Conservation (phyloP, 2,113 vertebrate species). For the Hystrix cristata region DNA sequence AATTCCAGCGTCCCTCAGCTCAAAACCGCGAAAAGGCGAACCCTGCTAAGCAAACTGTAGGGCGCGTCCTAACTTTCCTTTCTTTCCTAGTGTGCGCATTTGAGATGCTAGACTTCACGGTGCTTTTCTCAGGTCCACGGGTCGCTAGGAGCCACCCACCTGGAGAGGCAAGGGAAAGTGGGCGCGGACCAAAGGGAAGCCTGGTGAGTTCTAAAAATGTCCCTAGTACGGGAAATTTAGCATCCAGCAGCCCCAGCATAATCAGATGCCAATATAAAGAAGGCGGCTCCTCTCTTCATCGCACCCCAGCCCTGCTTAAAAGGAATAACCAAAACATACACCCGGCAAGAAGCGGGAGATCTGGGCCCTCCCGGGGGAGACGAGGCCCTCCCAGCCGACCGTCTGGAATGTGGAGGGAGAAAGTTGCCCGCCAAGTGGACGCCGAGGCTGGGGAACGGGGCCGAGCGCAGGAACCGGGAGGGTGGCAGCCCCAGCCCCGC, state of each 20-base stretch:
- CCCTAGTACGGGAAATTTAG: neutral
- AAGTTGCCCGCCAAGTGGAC: slow-evolving; percentile 17
- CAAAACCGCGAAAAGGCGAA: slow-evolving; percentile 72
- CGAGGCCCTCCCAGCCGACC: neutral
- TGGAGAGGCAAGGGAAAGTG: neutral
- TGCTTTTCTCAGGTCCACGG: neutral
- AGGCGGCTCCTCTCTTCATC: neutral
- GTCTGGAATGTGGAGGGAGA: neutral
- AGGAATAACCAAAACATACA: neutral
- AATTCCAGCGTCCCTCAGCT: slow-evolving; percentile 76
- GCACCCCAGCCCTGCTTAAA: neutral
- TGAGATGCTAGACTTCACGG: neutral
- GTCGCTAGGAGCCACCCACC: neutral
- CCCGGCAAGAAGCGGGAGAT: neutral
- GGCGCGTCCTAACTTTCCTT: slow-evolving; percentile 42
- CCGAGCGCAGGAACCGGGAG: neutral
- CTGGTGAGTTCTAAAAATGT: neutral
- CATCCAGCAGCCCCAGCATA: neutral
- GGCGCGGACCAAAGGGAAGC: neutral
- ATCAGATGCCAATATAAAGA: neutral
- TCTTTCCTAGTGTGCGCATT: neutral
- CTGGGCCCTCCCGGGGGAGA: neutral
- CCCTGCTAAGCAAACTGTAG: slow-evolving; percentile 67
- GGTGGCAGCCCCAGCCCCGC: neutral
- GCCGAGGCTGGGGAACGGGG: neutral